phyloP scores from a whole-genome alignment of 2,888 invertebrate genomes.

The Calephelis perditalis region DNA sequence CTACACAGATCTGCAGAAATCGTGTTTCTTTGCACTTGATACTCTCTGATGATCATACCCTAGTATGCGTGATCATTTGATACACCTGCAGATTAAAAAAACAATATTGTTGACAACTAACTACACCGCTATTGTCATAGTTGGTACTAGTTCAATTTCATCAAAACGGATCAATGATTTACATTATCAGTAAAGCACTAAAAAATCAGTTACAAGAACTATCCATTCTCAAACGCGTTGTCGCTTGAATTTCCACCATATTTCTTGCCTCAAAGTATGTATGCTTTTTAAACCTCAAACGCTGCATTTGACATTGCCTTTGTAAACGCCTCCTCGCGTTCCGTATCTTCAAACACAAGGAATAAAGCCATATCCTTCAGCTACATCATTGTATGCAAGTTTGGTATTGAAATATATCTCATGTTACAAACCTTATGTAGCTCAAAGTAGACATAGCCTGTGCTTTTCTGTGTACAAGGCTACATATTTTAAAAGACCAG shows the following conservation, averaged over 20 bases:
- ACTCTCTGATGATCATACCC: too few species aligned
- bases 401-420: constrained; percentile 29
- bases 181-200: too few species aligned
- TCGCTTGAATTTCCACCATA: constrained; percentile 2
- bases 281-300: constrained; percentile 11
- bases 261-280: not conserved
- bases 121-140: too few species aligned
- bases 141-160: too few species aligned
- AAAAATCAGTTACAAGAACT: too few species aligned
- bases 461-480: not conserved
- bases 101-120: too few species aligned
- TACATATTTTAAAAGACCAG: too few species aligned
- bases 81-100: too few species aligned
- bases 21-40: too few species aligned
- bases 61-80: too few species aligned
- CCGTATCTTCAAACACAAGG: constrained; percentile 27
- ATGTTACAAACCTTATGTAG: not conserved
- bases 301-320: constrained; percentile 9
- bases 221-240: not conserved
- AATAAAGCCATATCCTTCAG: constrained; percentile 28
- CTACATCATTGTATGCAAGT: constrained; percentile 28
- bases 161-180: too few species aligned
- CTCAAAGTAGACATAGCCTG: not conserved
- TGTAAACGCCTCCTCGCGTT: not conserved
- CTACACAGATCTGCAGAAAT: too few species aligned